Percentiles rank a stretch among this genome's conserved stretches.
Conservation (phyloP, 2,113 vertebrate species). For the Nycticorax nycticorax region DNA sequence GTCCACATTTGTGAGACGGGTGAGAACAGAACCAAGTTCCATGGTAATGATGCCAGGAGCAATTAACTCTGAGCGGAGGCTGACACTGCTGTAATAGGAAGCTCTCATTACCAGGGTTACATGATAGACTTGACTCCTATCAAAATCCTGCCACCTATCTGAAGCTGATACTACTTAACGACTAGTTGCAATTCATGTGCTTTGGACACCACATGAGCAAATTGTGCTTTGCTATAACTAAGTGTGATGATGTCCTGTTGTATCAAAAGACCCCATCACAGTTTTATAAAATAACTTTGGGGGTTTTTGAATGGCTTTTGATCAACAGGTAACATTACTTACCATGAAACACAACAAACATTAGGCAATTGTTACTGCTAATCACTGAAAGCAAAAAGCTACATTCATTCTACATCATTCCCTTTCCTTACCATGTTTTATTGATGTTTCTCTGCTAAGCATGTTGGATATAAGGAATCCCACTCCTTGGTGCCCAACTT, state of each 20-base stretch:
- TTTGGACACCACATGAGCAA: not conserved
- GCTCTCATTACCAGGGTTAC: not conserved
- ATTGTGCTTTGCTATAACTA: not conserved
- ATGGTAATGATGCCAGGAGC: not conserved
- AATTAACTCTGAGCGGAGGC: not conserved
- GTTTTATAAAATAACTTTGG: not conserved
- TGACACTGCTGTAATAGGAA: not conserved
- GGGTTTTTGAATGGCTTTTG: not conserved
- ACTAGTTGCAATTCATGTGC: not conserved
- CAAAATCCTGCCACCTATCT: not conserved
- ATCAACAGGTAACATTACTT: not conserved
- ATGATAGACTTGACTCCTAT: not conserved
- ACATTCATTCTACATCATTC: not conserved
- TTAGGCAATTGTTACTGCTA: not conserved
- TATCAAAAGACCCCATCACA: not conserved
- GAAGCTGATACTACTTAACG: not conserved
- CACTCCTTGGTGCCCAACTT: not conserved
- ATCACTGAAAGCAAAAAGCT: not conserved
- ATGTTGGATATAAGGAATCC: not conserved
- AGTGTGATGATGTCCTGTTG: not conserved
- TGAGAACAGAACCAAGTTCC: not conserved
- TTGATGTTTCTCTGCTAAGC: not conserved
- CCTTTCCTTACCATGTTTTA: not conserved
- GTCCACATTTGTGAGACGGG: not conserved
- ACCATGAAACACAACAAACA: not conserved